Percentiles rank a stretch among this genome's conserved stretches.
phyloP scores from a whole-genome alignment of 2,888 invertebrate species.

The Drosophila merina region DNA sequence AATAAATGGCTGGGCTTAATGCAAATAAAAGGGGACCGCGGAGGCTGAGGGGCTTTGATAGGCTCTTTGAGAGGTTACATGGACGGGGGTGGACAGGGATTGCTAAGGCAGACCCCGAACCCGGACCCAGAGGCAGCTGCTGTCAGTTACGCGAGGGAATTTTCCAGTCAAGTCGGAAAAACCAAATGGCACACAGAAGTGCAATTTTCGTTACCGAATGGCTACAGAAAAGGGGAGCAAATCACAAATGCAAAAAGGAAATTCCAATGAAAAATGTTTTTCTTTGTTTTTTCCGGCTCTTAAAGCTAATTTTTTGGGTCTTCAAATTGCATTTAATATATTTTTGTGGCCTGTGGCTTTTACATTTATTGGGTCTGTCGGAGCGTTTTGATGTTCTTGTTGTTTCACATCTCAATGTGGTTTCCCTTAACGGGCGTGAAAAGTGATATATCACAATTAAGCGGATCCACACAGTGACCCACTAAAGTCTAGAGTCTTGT shows the following conservation, averaged over 20 bases:
- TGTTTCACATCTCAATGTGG: conserved; percentile 21
- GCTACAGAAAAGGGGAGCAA: conserved; percentile 12
- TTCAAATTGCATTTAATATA: conserved; percentile 36
- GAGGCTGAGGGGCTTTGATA: conserved; percentile 35
- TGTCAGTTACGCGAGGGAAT: conserved; percentile 58
- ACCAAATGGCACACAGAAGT: conserved; percentile 72
- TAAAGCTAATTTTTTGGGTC: conserved; percentile 36
- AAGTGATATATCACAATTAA: conserved; percentile 76
- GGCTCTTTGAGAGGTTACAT: conserved; percentile 23
- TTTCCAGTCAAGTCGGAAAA: conserved; percentile 51
- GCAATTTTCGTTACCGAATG: conserved; percentile 62
- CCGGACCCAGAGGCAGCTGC: conserved; percentile 20
- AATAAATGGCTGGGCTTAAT: conserved; percentile 73
- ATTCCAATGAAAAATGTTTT: conserved; percentile 39
- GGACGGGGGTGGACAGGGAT: conserved; percentile 13
- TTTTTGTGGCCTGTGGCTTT: conserved; percentile 11
- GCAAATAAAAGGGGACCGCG: conserved; percentile 58
- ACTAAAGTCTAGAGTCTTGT: conserved; percentile 44
- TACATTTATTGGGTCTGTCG: conserved; percentile 27
- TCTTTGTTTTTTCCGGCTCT: conserved; percentile 22
- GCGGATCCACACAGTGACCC: conserved; percentile 62
- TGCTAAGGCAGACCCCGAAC: neutral
- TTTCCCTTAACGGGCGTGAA: conserved; percentile 24
- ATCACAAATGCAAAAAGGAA: conserved; percentile 45
- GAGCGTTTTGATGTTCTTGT: conserved; percentile 21